phyloP scores from a whole-genome alignment of 2,888 invertebrate species.

The Aricia artaxerxes region DNA sequence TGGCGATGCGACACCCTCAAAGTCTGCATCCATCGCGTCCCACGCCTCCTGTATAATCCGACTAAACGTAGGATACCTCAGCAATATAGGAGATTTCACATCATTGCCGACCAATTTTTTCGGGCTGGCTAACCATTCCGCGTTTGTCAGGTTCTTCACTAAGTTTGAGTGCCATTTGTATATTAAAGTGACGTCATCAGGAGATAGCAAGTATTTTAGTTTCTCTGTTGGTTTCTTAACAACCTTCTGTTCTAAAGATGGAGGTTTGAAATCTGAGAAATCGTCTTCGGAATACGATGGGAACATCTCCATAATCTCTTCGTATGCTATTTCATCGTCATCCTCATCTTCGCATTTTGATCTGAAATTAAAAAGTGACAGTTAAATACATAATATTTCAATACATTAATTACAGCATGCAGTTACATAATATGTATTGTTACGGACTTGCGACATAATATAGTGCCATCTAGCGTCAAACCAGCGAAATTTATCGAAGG shows the following conservation, averaged over 20 bases:
- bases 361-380: conserved; percentile 50
- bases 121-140: conserved; percentile 81
- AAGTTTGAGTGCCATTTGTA: conserved; percentile 82
- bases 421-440: too few relatives aligned
- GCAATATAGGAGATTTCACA: conserved; percentile 72
- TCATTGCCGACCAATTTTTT: conserved; percentile 67
- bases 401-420: too few relatives aligned
- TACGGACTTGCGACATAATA: too few relatives aligned
- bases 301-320: conserved; percentile 85
- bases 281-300: conserved; percentile 85
- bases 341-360: conserved; percentile 84
- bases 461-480: too few relatives aligned
- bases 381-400: too few relatives aligned
- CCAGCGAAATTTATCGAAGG: too few relatives aligned
- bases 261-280: conserved; percentile 84
- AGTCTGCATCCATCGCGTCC: conserved; percentile 73
- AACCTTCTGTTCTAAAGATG: conserved; percentile 72
- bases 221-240: conserved; percentile 52
- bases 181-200: conserved; percentile 81
- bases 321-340: conserved; percentile 83
- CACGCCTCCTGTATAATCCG: conserved; percentile 75
- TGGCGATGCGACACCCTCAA: conserved; percentile 78
- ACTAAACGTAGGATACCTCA: conserved; percentile 82
- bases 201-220: conserved; percentile 59
- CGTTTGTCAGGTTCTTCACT: conserved; percentile 77